Base-by-base conservation (phyloP, 2,888 invertebrate genomes). In the Volucella inanis region DNA sequence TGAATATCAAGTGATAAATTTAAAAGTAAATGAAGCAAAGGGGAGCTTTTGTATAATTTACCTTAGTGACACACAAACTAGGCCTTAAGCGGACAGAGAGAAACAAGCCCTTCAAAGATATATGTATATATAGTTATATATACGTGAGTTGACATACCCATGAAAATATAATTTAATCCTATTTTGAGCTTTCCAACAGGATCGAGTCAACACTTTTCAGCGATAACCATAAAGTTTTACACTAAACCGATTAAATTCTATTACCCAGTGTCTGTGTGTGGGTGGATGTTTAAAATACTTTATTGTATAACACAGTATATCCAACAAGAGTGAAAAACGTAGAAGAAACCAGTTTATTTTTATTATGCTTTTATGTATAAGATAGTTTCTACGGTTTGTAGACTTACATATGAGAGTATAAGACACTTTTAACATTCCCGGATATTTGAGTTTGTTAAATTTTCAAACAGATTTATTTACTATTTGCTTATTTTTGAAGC, bases 231-330 rank as follows among this genome's bases (percentile, higher is more conserved):
- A 62, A 77, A 72, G 49, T 67, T 61, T 41, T 80, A 67, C 71
- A 65, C 71, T 71, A 65, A 72, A 67, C 50, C 78, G 65, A 77
- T 77, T 81, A 81, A 65, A 70, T 76, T 50, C 14, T 61, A 39
- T 65, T 57, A 50, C n/a, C 39, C 68, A 55, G 47, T 47, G 11
- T 43, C 0, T 31, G 31, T 31, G 31, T 31, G 4, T 31, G 31
- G 6, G 38, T n/a, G 49, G 55, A 22, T 61, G 54, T 10, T 10
- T 10, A 43, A 61, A 62, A 41, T 47, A 61, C 45, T 62, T 61
- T n/a, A 52, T n/a, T n/a, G n/a, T n/a, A n/a, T 52, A 39, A 41
- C 49, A 62, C 49, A 62, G 39, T 65, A 8, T 65, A 65, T 41
- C 39, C n/a, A 4, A 41, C 18, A 50, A 52, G 15, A 50, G 22